Percentiles rank a stretch among this genome's conserved stretches.
phyloP scores from a whole-genome alignment of 2,888 invertebrate species.

The Lasioglossum leucozonium region DNA sequence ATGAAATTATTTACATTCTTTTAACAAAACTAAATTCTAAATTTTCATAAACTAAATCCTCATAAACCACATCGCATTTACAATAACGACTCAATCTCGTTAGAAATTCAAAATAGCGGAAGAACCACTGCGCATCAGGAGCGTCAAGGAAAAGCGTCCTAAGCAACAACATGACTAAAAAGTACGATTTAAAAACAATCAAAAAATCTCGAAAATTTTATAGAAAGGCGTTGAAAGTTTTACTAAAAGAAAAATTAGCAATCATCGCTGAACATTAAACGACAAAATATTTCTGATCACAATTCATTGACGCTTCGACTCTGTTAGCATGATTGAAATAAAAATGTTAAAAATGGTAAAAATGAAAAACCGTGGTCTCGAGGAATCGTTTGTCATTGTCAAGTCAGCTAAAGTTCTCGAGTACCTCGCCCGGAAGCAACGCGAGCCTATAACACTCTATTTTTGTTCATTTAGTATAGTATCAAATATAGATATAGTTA shows the following conservation, averaged over 20 bases:
- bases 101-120: neutral
- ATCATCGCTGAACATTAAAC: neutral
- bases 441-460: slow-evolving; percentile 40
- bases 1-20: neutral
- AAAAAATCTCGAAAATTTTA: neutral
- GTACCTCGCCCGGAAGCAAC: slow-evolving; percentile 43
- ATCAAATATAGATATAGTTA: slow-evolving; percentile 77
- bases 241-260: neutral
- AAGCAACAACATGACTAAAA: neutral
- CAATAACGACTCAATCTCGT: neutral
- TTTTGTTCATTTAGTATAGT: slow-evolving; percentile 61
- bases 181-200: neutral
- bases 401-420: slow-evolving; percentile 41
- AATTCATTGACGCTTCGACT: neutral
- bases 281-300: neutral
- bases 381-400: slow-evolving; percentile 50
- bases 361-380: neutral
- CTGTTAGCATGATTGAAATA: neutral
- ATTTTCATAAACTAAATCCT: slow-evolving; percentile 24
- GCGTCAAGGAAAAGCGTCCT: neutral
- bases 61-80: slow-evolving; percentile 10
- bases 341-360: neutral
- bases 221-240: neutral
- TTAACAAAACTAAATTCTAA: too few relatives aligned
- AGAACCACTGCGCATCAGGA: neutral